Base-by-base conservation (phyloP, 1,140 invertebrate species). In the Piezodorus guildinii region DNA sequence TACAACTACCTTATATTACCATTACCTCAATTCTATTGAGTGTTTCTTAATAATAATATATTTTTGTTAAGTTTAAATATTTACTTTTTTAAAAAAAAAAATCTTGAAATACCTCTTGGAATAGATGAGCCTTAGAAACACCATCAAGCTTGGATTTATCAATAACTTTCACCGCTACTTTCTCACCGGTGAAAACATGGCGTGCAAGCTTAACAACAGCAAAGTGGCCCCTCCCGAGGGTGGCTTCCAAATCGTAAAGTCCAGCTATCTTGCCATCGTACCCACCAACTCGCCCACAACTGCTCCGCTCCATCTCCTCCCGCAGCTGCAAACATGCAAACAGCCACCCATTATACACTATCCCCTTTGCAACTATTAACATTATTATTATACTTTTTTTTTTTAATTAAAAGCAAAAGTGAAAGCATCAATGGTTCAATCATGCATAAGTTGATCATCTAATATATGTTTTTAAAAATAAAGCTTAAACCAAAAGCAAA, bases 181-280 rank as follows among this genome's bases (percentile, higher is more conserved):
- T 95, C 80, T 97, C 94, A n/a, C 95, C 95, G 46, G 96, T 99
- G 76, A 99, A 98, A 49, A 99, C 96, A 82, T 99, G 97, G 67
- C 91, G 80, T 12, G 97, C 97, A 66, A 97, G 78, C 81, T 99
- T 99, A 21, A 99, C 97, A 58, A 99, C 94, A 63, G 96, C 96
- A 83, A 98, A 99, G 80, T 99, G 95, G 52, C 95, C 96, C 64
- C 87, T 84, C 14, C 91, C 92, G 16, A 96, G 77, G 0, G 94
- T 98, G 74, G 96, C 90, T 74, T 96, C 91, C 70, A 98, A 79
- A 77, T 98, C 94, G 74, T 98, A 98, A 43, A 97, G 81, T 54
- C 94, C 94, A 70, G 94, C 94, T 72, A 98, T 97, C 81, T 95
- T 95, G 71, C 90, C 87, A 77, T 91, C 86, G 72, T 85, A 87